phyloP scores from a whole-genome alignment of 2,113 vertebrate genomes.

The Rhinichthys klamathensis region DNA sequence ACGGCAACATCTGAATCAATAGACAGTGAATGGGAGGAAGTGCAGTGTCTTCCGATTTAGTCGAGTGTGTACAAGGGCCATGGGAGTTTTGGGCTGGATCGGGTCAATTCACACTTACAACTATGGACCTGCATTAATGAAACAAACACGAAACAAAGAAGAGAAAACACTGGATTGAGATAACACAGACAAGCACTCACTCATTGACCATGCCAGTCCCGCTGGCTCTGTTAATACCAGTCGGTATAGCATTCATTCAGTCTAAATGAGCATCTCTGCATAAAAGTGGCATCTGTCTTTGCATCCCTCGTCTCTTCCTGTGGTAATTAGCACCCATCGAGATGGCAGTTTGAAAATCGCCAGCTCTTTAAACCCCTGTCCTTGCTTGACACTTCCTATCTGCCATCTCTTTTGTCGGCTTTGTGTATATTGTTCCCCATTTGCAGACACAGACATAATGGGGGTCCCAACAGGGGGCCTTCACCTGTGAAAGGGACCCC shows the following conservation, averaged over 20 bases:
- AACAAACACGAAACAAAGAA: slow-evolving; percentile 54
- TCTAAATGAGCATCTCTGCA: slow-evolving; percentile 56
- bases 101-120: slow-evolving; percentile 64
- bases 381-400: slow-evolving; percentile 75
- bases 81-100: slow-evolving; percentile 45
- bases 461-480: slow-evolving; percentile 70
- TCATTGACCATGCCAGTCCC: slow-evolving; percentile 54
- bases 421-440: slow-evolving; percentile 73
- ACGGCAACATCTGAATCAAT: background rate
- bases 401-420: slow-evolving; percentile 74
- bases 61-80: slow-evolving; percentile 18
- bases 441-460: slow-evolving; percentile 76
- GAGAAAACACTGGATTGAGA: slow-evolving; percentile 13
- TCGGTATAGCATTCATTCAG: slow-evolving; percentile 61
- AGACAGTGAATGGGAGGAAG: background rate
- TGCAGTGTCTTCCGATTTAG: slow-evolving; percentile 12
- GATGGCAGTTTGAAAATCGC: slow-evolving; percentile 69
- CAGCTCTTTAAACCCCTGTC: slow-evolving; percentile 74
- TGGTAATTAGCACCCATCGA: slow-evolving; percentile 76
- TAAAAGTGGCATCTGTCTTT: slow-evolving; percentile 53
- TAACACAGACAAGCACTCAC: slow-evolving; percentile 47
- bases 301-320: slow-evolving; percentile 49
- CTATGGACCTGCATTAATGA: slow-evolving; percentile 61
- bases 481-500: slow-evolving; percentile 80
- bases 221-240: slow-evolving; percentile 71